Evolutionary conservation across 1,140 invertebrate genomes (phyloP), one percentile per base, ranked within the genome.

Genomic region (Ceratina calcarata): DNA sequence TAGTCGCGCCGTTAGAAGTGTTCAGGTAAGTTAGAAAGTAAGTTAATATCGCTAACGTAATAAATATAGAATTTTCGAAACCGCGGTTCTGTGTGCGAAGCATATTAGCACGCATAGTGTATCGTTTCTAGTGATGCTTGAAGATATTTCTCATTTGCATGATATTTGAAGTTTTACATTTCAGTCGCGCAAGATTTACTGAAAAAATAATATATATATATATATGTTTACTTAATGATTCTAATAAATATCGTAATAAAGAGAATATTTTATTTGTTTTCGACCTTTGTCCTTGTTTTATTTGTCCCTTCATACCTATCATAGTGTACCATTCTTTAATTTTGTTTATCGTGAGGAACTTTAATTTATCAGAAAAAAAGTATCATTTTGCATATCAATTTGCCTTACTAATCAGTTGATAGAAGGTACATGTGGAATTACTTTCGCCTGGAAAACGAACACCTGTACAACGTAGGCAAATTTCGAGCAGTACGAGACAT

Each of bases 381-480:
- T n/a, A 61, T 55, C 49, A 55, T 71, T 64, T 55, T 37, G 7
- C 70, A 72, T 62, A 72, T 62, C 78, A 84, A 73, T 62, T 70
- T 55, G 53, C 18, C 82, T 85, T 84, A 84, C 83, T 78, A 85
- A 84, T 81, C 80, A 84, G 84, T 85, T 84, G 57, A 68, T 85
- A 85, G 84, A 85, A 93, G 97, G 76, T 98, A 98, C 90, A 94
- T 98, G 18, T 98, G 97, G 98, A 98, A 98, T 91, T 98, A 97
- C 91, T 98, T 98, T 92, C 97, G 98, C 16, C 92, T 98, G 78
- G 97, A 98, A 93, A 98, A 98, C 92, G 97, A 98, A 90, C 97
- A 98, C 95, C 93, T 98, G 20, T 98, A 98, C 93, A 98, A 98
- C 93, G 98, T 97, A 93, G 97, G 97, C 93, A 97, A 98, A 92